Evolutionary conservation across 2,888 invertebrate species (phyloP), one percentile per base, ranked within the genome.

Genomic region (Orchesella flavescens): DNA sequence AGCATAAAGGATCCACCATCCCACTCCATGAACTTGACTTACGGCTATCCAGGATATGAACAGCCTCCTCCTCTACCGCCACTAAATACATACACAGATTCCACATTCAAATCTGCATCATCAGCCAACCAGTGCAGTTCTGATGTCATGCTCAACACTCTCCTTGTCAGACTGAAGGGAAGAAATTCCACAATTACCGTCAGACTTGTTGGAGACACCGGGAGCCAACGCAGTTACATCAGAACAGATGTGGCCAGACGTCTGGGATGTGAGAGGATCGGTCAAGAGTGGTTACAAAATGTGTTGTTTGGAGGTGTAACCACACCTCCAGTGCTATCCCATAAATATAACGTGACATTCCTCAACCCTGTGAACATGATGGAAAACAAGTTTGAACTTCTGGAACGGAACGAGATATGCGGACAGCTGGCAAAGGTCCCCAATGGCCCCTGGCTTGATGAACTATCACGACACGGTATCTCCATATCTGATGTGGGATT

Each of bases 201-300:
- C 1, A 17, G 68, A 12, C 12, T 68, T 9, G 68, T 46, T 9
- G 68, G 68, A 10, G 68, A 68, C 15, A 68, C 15, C 17, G 68
- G 68, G 1, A 68, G 68, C 19, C 49, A 68, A 13, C 17, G 68
- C 1, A 68, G 68, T 13, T 68, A 68, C 68, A 21, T 49, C 21
- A 49, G n/a, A 19, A 49, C 19, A 1, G 49, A 13, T 0, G 15
- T 43, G 3, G 4, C 34, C 1, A 21, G 1, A 1, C n/a, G 13
- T 21, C 13, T 12, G 21, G 49, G 21, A 12, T 21, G 21, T 13
- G 21, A 21, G 13, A 0, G 21, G 21, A 21, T 68, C 7, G 68
- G 68, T 5, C 7, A 19, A 10, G 68, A 68, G 68, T 49, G 46
- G 46, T 21, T 68, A 1, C 46, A 49, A 15, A 46, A 68, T 21